Evolutionary conservation across 1,140 invertebrate genomes (phyloP), one percentile per base, ranked within the genome.

Genomic region (Leptinotarsa defecta): DNA sequence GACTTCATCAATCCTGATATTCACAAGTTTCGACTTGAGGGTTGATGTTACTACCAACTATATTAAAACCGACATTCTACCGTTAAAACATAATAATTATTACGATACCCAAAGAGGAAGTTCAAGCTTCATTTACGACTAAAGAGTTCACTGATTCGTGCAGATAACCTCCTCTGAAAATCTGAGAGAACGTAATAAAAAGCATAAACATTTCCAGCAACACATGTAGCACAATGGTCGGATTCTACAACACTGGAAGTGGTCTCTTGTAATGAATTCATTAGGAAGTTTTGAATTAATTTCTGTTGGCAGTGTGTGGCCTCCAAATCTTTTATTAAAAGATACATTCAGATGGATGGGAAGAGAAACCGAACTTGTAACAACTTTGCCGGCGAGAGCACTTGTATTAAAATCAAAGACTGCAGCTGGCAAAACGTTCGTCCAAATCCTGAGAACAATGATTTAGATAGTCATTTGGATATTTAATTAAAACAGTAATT

Each of bases 401-500:
- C 52, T 57, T 19, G 52, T 57, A 57, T 57, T 57, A 19, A 57
- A 57, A 57, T 57, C 52, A 57, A 57, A 57, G 13, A 57, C 52
- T 57, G 52, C 52, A 57, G 17, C 52, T 57, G 52, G 52, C 52
- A 57, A 57, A 57, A 57, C n/a, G 52, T 57, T n/a, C n/a, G 15
- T 57, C 52, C 4, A 43, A 17, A 57, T 57, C 17, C 52, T 3
- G 52, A 57, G 52, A 57, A 57, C 52, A 57, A 57, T 57, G 52
- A 57, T 57, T 57, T n/a, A 57, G 52, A 57, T 19, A 57, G 52
- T 57, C 52, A 19, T n/a, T 57, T 57, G 52, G 13, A 57, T 57
- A 57, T 57, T 57, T 57, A 57, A 57, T 57, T 57, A 57, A 57
- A 57, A 57, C 52, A 57, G 17, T 57, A 57, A 57, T 57, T 57